phyloP scores from a whole-genome alignment of 2,113 vertebrate genomes.

The Eulemur macaco region DNA sequence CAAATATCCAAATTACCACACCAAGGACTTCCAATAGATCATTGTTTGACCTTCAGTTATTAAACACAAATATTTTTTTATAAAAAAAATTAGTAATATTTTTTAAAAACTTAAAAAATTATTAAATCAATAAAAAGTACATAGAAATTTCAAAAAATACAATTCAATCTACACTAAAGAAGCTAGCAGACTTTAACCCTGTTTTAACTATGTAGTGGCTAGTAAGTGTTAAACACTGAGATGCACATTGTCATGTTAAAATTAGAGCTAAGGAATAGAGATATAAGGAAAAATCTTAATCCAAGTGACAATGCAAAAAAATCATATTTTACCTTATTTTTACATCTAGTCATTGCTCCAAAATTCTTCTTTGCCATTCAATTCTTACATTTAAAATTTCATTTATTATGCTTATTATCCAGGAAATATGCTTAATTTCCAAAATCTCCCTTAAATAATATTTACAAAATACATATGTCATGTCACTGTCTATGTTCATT shows the following conservation, averaged over 20 bases:
- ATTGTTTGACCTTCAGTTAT: not conserved
- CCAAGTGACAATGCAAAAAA: not conserved
- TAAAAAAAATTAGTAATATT: not conserved
- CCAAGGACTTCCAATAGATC: not conserved
- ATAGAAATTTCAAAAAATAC: not conserved
- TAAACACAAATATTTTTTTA: not conserved
- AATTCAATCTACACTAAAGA: not conserved
- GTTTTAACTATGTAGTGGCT: not conserved
- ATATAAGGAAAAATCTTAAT: not conserved
- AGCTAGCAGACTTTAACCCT: not conserved
- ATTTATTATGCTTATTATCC: not conserved
- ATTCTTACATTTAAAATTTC: not conserved
- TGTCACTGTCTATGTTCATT: not conserved
- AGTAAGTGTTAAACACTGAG: not conserved
- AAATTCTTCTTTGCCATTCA: not conserved
- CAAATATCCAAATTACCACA: not conserved
- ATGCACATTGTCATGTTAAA: not conserved
- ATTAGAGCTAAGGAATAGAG: not conserved
- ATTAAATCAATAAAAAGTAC: slow-evolving; percentile 10
- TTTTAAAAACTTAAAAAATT: not conserved
- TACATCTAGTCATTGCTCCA: not conserved
- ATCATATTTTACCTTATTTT: not conserved
- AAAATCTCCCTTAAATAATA: not conserved
- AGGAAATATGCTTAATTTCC: not conserved
- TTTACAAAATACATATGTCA: not conserved